Percentiles rank a stretch among this genome's conserved stretches.
Conservation (phyloP, 2,888 invertebrate species). For the Tupiocoris notatus region DNA sequence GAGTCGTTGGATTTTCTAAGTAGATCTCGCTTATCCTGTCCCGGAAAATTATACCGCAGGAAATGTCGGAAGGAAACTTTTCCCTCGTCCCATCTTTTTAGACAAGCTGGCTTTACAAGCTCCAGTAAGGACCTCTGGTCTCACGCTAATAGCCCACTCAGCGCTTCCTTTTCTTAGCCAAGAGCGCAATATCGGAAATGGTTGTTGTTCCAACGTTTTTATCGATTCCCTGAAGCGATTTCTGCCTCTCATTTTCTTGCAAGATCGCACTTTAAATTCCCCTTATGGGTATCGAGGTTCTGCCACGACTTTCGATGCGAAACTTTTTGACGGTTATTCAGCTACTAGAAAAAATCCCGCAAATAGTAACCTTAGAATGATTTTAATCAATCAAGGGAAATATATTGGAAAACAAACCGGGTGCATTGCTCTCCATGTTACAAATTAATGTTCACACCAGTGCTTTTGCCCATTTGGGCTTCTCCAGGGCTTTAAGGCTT, state of each 20-base stretch:
- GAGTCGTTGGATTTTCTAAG: slow-evolving; percentile 5
- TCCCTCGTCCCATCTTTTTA: not conserved
- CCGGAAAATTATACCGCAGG: not conserved
- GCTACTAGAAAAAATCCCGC: too few species aligned
- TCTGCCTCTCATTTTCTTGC: not conserved
- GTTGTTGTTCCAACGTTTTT: not conserved
- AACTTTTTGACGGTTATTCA: too few species aligned
- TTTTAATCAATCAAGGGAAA: too few species aligned
- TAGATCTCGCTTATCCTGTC: slow-evolving; percentile 15
- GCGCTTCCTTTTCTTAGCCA: not conserved
- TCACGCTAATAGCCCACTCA: not conserved
- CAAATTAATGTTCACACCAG: too few species aligned
- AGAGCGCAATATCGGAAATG: not conserved
- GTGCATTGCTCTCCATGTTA: too few species aligned
- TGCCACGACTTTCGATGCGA: too few species aligned
- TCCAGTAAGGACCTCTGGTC: not conserved
- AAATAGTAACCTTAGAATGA: too few species aligned
- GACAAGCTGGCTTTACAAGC: too few species aligned
- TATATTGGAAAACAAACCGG: too few species aligned
- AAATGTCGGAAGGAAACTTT: not conserved
- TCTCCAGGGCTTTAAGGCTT: too few species aligned
- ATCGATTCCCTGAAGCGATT: not conserved
- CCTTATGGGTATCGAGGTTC: too few species aligned
- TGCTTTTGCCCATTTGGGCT: too few species aligned
- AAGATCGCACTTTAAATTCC: not conserved